phyloP scores from a whole-genome alignment of 2,113 vertebrate species.

The Sylvietta virens region DNA sequence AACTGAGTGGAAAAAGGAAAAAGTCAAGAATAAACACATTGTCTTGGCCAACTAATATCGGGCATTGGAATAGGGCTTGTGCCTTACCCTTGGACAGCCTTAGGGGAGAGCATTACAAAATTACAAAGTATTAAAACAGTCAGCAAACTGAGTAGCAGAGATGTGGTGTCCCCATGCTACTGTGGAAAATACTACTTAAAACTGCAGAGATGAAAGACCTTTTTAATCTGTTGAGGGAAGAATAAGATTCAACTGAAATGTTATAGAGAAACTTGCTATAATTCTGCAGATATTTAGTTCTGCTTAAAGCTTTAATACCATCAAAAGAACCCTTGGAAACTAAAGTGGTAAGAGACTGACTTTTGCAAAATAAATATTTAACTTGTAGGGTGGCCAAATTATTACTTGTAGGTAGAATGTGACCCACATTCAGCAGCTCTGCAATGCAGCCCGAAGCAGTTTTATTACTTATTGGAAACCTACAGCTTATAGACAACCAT shows the following conservation, averaged over 20 bases:
- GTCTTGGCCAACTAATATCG: conserved; percentile 6
- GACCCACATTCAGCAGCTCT: conserved; percentile 24
- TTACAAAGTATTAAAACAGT: conserved; percentile 33
- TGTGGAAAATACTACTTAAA: conserved; percentile 52
- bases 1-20: background rate
- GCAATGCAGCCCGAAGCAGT: background rate
- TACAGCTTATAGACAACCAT: background rate
- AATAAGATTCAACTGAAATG: conserved; percentile 41
- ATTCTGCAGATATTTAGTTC: conserved; percentile 52
- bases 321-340: conserved; percentile 41
- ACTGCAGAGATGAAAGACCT: conserved; percentile 53
- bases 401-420: conserved; percentile 16
- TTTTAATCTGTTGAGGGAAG: conserved; percentile 44
- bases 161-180: background rate
- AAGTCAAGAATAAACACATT: background rate
- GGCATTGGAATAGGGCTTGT: background rate
- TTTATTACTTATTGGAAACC: conserved; percentile 9
- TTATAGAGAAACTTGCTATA: conserved; percentile 9
- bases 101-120: conserved; percentile 11
- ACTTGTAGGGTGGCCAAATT: conserved; percentile 2
- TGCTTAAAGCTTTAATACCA: conserved; percentile 50
- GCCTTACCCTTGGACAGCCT: background rate
- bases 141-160: conserved; percentile 23
- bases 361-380: conserved; percentile 48
- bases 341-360: background rate